Evolutionary conservation across 1,140 invertebrate species (phyloP).

Genomic region (Drosophila asahinai): DNA sequence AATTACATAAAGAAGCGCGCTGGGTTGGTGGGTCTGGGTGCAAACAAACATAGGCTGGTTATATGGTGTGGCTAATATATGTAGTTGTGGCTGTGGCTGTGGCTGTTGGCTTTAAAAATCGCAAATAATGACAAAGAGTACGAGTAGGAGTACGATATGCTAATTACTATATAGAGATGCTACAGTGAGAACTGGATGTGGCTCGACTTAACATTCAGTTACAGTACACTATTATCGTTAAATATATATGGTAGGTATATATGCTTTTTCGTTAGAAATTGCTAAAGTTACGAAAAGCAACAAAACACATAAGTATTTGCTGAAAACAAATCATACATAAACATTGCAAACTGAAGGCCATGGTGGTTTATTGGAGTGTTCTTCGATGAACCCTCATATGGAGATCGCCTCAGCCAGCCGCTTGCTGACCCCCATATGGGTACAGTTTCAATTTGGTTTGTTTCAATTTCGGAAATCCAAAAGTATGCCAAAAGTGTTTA

Average conservation of each 20-base stretch:
- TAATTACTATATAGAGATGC: conserved; percentile 43
- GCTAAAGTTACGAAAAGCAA: conserved; percentile 78
- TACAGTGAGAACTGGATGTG: conserved; percentile 52
- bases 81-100: conserved; percentile 21
- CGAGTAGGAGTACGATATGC: conserved; percentile 51
- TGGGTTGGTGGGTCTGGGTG: conserved; percentile 58
- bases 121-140: conserved; percentile 72
- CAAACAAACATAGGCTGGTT: conserved; percentile 64
- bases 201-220: conserved; percentile 68
- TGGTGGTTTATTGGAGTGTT: conserved; percentile 63
- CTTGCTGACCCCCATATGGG: conserved; percentile 62
- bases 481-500: conserved; percentile 81
- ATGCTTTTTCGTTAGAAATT: conserved; percentile 68
- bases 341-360: conserved; percentile 75
- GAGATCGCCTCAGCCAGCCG: conserved; percentile 38
- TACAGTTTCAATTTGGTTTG: conserved; percentile 35
- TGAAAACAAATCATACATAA: conserved; percentile 74
- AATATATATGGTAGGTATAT: conserved; percentile 34
- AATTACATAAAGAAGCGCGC: conserved; percentile 69
- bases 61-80: conserved; percentile 51
- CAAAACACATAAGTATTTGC: conserved; percentile 72
- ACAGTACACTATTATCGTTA: conserved; percentile 44
- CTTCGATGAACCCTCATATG: conserved; percentile 54
- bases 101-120: conserved; percentile 53
- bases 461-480: conserved; percentile 64